Base-by-base conservation (phyloP, 1,140 invertebrate species). In the Drosophila parvula region DNA sequence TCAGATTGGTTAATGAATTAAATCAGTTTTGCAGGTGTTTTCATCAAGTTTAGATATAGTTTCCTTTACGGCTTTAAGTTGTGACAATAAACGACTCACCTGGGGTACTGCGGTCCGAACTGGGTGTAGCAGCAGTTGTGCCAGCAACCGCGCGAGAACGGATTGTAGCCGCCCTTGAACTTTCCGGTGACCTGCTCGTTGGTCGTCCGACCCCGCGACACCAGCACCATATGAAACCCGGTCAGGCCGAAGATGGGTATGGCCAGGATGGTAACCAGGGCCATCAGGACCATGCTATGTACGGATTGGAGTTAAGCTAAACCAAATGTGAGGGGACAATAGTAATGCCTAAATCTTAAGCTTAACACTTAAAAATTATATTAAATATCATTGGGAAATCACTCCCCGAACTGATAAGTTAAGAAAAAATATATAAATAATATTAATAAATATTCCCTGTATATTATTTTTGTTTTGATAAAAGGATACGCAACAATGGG, bases 111-210 rank as follows among this genome's bases (percentile, higher is more conserved):
- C 53, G 98, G 98, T 76, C 98, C 98, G 93, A 98, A 99, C 84
- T 99, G 95, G 73, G 96, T 96, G 92, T 98, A 98, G 92, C 97
- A 98, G 93, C 98, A 99, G 92, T 99, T 99, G 86, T 95, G 94
- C 94, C 96, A 96, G 92, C 98, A 99, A 43, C 98, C 98, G 92
- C 96, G 94, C 7, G 97, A 98, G 93, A 99, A 99, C 59, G 98
- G 98, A 95, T 99, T 99, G 92, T 97, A 98, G 28, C 98, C 98
- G 56, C 97, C 97, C 92, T 98, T 97, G 94, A 99, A 99, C 94
- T 99, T 99, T 43, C 98, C 98, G 5, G 98, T 99, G 36, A 99
- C 98, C 94, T 99, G 99, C 93, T 99, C 99, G 94, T 99, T 99
- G 63, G 99, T 99, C n/a, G 99, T 99, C 63, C 98, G 95, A n/a